A percentile compares a stretch with the other conserved stretches of the same genome.
These are phyloP conservation scores for Ephydatia muelleri DNA, from an alignment of 37 sponge, comb jelly and placozoan species.

Conservation along the genomic window DNA sequence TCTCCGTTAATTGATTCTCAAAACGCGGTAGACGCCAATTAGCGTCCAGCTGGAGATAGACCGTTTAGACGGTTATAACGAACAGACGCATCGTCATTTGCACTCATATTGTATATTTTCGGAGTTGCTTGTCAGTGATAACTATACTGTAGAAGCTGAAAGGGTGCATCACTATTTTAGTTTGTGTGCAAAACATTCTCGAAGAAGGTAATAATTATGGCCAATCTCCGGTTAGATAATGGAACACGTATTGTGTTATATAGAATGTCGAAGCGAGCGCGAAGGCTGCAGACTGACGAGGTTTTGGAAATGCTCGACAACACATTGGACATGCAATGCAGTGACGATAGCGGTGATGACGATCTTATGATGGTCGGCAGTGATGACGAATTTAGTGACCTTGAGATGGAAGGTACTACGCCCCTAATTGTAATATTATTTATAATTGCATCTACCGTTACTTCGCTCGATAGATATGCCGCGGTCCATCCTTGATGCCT, in stretches of 20 bases:
- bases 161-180: not conserved
- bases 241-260: not conserved
- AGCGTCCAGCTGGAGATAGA: not conserved
- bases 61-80: not conserved
- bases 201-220: not conserved
- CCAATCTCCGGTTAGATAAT: not conserved
- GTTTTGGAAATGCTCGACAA: not conserved
- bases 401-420: not conserved
- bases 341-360: conserved; percentile 2
- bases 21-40: not conserved
- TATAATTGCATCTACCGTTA: not conserved
- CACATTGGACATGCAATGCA: not conserved
- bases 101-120: not conserved
- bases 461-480: too few relatives aligned
- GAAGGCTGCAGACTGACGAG: not conserved
- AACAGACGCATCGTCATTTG: not conserved
- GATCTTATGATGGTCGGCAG: conserved; percentile 26
- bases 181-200: not conserved
- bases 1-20: not conserved
- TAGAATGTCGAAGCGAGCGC: not conserved
- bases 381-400: conserved; percentile 21
- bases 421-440: not conserved
- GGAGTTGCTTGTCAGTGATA: not conserved
- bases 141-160: conserved; percentile 1
- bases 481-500: not conserved